Evolutionary conservation across 2,888 invertebrate species (phyloP), one percentile per base, ranked within the genome.

Genomic region (Apodemia duryi): DNA sequence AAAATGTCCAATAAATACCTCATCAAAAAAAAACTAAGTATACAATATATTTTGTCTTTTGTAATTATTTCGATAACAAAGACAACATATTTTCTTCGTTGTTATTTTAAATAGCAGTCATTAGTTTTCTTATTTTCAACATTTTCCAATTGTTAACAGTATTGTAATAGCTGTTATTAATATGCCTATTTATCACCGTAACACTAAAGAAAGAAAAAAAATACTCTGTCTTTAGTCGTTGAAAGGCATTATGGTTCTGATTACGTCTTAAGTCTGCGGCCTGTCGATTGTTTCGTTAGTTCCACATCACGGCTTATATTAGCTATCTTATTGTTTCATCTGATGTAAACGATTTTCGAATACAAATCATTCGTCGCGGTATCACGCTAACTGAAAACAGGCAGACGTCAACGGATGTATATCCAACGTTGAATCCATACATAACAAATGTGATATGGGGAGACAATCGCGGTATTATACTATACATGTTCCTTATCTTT

Each of bases 321-420:
- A 35, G 57, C 57, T 32, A 57, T 57, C 69, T 75, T 73, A 81
- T 80, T 82, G 75, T 84, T 73, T 77, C 69, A 68, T 72, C 72
- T 74, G 73, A 71, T 74, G 76, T 65, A 70, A 72, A 74, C 68
- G 69, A 77, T 76, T 82, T 82, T 82, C 75, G 77, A 76, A 84
- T 84, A 81, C 73, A 80, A 83, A 80, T 81, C 68, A 77, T 75
- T 76, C 75, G 72, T 65, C 75, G 75, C 74, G 79, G 76, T 81
- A 78, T 80, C 78, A 78, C 73, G 77, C 73, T 81, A 28, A 86
- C 86, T 86, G 86, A 88, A 88, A 87, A 86, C 85, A 85, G 79
- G 77, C 75, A 80, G 74, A 84, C 84, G 86, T 84, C 85, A 86
- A 79, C 86, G 86, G 87, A 86, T 86, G 82, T 83, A 74, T 74